Evolutionary conservation across 2,113 vertebrate species (phyloP).

Genomic region (Corythornis madagascariensis): DNA sequence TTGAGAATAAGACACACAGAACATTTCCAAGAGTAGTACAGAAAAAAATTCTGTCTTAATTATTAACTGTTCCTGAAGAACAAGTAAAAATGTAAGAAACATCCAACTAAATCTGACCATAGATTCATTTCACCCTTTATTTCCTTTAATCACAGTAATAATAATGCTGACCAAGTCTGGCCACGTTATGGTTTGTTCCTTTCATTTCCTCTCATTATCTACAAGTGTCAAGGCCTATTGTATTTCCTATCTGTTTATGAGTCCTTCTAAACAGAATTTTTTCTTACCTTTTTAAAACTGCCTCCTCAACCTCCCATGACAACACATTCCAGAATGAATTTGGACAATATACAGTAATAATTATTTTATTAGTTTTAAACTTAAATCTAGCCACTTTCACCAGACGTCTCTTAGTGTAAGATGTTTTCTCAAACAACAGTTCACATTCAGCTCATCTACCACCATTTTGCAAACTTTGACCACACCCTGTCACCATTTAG

Average conservation of each 20-base stretch:
- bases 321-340: background rate
- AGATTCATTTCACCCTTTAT: background rate
- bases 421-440: background rate
- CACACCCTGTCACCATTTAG: background rate
- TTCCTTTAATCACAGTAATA: background rate
- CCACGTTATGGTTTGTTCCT: background rate
- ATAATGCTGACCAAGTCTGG: background rate
- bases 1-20: background rate
- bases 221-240: background rate
- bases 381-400: background rate
- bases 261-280: background rate
- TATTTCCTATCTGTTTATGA: background rate
- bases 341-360: background rate
- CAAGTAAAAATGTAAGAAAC: background rate
- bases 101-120: background rate
- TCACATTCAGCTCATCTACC: background rate
- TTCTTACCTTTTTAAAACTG: background rate
- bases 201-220: background rate
- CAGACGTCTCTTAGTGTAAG: background rate
- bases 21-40: background rate
- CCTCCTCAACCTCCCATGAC: background rate
- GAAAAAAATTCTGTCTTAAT: background rate
- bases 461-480: background rate
- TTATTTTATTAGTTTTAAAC: background rate
- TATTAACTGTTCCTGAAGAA: background rate